phyloP scores from a whole-genome alignment of 2,888 invertebrate genomes.

The Nipponacmea schrenckii region DNA sequence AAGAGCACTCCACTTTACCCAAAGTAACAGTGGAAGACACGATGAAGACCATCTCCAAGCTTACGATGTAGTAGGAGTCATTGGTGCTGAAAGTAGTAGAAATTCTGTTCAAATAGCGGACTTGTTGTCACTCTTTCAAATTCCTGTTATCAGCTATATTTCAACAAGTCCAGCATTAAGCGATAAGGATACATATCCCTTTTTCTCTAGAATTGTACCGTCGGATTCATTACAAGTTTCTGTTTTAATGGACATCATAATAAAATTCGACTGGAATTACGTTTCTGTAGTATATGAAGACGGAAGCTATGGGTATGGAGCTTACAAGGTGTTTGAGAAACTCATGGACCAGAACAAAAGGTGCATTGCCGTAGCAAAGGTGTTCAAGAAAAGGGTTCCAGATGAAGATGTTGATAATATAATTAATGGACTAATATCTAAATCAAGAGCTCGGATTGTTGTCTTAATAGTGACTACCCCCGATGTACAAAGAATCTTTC shows the following conservation, averaged over 20 bases:
- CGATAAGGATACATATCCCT: slow-evolving; percentile 26
- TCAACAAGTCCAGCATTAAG: slow-evolving; percentile 30
- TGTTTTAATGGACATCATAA: slow-evolving; percentile 29
- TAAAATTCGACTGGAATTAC: slow-evolving; percentile 37
- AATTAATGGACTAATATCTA: slow-evolving; percentile 8
- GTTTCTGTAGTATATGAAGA: slow-evolving; percentile 32
- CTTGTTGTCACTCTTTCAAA: slow-evolving; percentile 31
- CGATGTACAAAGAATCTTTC: slow-evolving; percentile 27
- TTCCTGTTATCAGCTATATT: slow-evolving; percentile 39
- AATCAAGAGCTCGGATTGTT: slow-evolving; percentile 21
- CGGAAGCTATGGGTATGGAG: slow-evolving; percentile 28
- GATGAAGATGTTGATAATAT: slow-evolving; percentile 23
- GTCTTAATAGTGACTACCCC: slow-evolving; percentile 21
- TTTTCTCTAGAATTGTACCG: slow-evolving; percentile 34
- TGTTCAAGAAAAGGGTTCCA: slow-evolving; percentile 12
- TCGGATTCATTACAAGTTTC: slow-evolving; percentile 30
- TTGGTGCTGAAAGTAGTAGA: slow-evolving; percentile 36
- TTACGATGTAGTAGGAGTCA: slow-evolving; percentile 31
- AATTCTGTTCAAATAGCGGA: slow-evolving; percentile 34
- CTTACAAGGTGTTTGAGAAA: slow-evolving; percentile 14
- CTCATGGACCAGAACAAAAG: slow-evolving; percentile 9
- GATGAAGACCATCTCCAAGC: not conserved
- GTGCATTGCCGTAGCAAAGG: slow-evolving; percentile 24
- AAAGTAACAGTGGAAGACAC: not conserved
- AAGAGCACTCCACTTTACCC: not conserved